Conservation (phyloP, 2,797 vertebrate species). For the Urosaurus nigricauda region DNA sequence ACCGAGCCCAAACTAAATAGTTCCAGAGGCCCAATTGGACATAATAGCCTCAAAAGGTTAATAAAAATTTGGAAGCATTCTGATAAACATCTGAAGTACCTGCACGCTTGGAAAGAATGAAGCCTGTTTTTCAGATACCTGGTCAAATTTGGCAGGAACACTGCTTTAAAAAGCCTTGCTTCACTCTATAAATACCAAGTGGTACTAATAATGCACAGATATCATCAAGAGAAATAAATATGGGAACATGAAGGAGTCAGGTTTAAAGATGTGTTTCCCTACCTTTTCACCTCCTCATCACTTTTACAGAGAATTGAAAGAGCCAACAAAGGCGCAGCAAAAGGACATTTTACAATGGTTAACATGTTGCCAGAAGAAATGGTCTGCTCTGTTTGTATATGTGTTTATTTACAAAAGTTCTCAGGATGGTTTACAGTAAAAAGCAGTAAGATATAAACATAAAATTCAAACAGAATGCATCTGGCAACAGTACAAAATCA, state of each 20-base stretch:
- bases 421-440: not conserved
- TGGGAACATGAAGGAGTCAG: not conserved
- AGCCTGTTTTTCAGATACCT: slow-evolving; percentile 40
- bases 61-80: slow-evolving; percentile 15
- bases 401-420: not conserved
- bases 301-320: not conserved
- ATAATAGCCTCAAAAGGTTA: slow-evolving; percentile 32
- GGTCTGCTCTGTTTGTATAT: not conserved
- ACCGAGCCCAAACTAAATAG: slow-evolving; percentile 35
- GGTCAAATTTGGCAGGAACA: slow-evolving; percentile 24
- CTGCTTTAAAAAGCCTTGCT: slow-evolving; percentile 9
- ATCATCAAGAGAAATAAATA: slow-evolving; percentile 29
- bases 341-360: not conserved
- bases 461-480: not conserved
- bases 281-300: not conserved
- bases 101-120: slow-evolving; percentile 30
- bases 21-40: slow-evolving; percentile 4
- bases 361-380: not conserved
- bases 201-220: slow-evolving; percentile 18
- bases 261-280: not conserved
- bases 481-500: not conserved
- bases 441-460: not conserved
- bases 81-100: slow-evolving; percentile 50
- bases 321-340: not conserved
- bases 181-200: slow-evolving; percentile 33